Conservation (phyloP, 2,888 invertebrate genomes). For the Caenorhabditis sp. region DNA sequence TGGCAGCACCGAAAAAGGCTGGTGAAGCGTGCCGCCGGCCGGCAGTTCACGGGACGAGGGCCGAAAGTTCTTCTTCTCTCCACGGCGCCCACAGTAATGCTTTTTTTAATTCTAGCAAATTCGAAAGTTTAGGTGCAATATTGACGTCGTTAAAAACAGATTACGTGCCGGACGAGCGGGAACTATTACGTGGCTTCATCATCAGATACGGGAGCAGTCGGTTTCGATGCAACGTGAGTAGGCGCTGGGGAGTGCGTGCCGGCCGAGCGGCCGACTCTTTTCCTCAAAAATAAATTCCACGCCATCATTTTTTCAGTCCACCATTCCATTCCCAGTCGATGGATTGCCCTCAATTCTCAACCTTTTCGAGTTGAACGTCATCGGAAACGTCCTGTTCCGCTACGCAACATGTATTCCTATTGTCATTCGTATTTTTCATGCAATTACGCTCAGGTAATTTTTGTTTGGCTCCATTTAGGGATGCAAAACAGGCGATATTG, state of each 20-base stretch:
- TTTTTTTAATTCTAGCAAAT: no score
- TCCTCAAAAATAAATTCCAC: background rate
- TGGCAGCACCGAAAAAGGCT: no score
- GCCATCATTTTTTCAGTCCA: constrained; percentile 35
- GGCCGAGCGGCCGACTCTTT: background rate
- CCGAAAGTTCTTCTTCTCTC: no score
- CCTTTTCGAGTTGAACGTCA: constrained; percentile 66
- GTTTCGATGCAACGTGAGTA: constrained; percentile 60
- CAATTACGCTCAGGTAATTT: constrained; percentile 64
- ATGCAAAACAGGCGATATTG: no score
- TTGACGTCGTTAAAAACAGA: constrained; percentile 57
- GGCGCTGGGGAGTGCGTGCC: background rate
- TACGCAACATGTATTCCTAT: constrained; percentile 72
- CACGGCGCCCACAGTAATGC: no score
- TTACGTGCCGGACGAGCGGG: constrained; percentile 58
- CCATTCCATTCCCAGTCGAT: constrained; percentile 51
- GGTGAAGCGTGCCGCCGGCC: no score
- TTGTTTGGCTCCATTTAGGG: no score
- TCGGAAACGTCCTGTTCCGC: constrained; percentile 71
- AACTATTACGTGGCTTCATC: constrained; percentile 58
- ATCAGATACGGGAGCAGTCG: constrained; percentile 62
- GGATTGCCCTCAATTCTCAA: constrained; percentile 62
- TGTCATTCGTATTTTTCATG: constrained; percentile 69
- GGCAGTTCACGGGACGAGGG: no score
- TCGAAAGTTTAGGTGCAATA: constrained; percentile 44